A percentile compares a stretch with the other conserved stretches of the same genome.
These are phyloP conservation scores for Ostrea edulis DNA, from an alignment of 1,140 invertebrate species.

Conservation along the genomic window DNA sequence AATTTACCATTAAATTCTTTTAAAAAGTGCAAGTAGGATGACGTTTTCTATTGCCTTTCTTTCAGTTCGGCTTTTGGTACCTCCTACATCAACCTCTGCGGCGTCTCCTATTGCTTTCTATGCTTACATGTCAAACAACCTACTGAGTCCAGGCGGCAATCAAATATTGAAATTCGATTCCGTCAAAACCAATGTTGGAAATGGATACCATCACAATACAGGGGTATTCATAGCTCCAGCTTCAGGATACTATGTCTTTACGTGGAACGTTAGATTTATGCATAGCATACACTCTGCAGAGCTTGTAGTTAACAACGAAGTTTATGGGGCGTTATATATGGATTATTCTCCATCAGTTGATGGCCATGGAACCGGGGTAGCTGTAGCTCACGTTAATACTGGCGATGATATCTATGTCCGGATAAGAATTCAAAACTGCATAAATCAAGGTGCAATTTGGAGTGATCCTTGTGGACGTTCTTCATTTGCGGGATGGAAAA, in stretches of 20 bases:
- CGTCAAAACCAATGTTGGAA: not conserved
- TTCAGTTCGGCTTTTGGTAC: not conserved
- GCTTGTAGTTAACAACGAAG: not conserved
- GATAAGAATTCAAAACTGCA: not conserved
- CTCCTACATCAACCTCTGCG: not conserved
- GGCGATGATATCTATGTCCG: not conserved
- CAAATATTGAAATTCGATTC: not conserved
- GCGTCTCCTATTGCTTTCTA: not conserved
- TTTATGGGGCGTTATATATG: not conserved
- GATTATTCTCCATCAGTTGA: not conserved
- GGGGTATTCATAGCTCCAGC: not conserved
- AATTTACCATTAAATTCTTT: too few species aligned
- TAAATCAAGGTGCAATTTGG: not conserved
- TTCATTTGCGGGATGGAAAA: constrained; percentile 8
- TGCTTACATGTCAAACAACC: not conserved
- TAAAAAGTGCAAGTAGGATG: too few species aligned
- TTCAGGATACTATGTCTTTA: not conserved
- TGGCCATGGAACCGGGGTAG: not conserved
- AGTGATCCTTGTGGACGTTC: not conserved
- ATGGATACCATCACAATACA: not conserved
- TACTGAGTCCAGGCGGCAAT: not conserved
- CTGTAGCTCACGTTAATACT: not conserved
- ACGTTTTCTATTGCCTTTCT: not conserved
- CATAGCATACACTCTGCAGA: not conserved
- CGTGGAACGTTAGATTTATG: not conserved